phyloP scores from a whole-genome alignment of 2,888 invertebrate species.

The Leptinotarsa tumamoca region DNA sequence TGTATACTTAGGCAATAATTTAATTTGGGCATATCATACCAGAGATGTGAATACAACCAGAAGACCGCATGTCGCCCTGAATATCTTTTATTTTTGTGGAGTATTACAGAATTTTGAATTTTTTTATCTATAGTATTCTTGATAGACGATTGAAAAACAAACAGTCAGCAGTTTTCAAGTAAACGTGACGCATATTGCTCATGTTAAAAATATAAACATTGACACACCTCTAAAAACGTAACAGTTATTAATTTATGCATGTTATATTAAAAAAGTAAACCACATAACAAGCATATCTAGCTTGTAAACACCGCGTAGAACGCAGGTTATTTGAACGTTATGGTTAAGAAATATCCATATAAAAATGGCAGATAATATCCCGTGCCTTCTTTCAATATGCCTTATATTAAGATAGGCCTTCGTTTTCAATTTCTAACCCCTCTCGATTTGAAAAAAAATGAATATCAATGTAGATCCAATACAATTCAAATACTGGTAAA shows the following conservation, averaged over 20 bases:
- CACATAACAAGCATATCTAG: not conserved
- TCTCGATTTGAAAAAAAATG: too few relatives aligned
- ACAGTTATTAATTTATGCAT: not conserved
- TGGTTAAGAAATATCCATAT: not conserved
- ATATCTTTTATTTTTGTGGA: not conserved
- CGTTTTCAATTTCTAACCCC: too few relatives aligned
- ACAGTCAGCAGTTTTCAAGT: not conserved
- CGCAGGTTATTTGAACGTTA: not conserved
- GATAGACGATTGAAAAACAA: not conserved
- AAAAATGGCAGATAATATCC: not conserved
- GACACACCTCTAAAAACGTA: slow-evolving; percentile 15
- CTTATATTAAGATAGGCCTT: too few relatives aligned
- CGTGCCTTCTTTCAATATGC: too few relatives aligned
- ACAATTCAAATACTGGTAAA: too few relatives aligned
- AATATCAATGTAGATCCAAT: too few relatives aligned
- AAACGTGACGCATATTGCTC: not conserved
- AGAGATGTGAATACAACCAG: too few relatives aligned
- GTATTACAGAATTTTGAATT: not conserved
- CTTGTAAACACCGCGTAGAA: slow-evolving; percentile 1
- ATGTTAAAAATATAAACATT: slow-evolving; percentile 15
- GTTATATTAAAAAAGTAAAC: too few relatives aligned
- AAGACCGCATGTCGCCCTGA: not conserved
- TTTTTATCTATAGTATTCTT: not conserved
- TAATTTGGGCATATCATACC: too few relatives aligned
- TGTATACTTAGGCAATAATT: too few relatives aligned